Base-by-base conservation (phyloP, 1,140 invertebrate genomes). In the Laupala kohalensis region DNA sequence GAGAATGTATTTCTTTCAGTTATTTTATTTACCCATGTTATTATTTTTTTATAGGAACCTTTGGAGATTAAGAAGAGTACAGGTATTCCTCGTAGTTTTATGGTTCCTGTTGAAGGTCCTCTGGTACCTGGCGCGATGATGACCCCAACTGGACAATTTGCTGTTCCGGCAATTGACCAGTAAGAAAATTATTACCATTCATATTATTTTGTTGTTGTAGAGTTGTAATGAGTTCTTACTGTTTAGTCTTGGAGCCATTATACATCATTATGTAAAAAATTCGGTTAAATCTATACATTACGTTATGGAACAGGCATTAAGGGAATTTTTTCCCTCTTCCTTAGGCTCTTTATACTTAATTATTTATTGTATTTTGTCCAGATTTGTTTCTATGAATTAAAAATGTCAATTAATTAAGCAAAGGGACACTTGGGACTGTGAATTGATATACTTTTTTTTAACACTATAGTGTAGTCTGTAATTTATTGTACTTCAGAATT, bases 81-180 rank as follows among this genome's bases (percentile, higher is more conserved):
- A 72, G 97, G 97, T n/a, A 99, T 99, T 78, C 97, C 97, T 24
- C 85, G 92, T 72, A 96, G 95, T 84, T 97, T 98, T 83, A 94
- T 98, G 88, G 93, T 96, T 72, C 89, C 91, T 30, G 93, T 95
- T 5, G 92, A 95, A 77, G 92, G 94, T 70, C 93, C 93, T 63
- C 86, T 89, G 79, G 90, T 92, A 75, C 93, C 92, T 75, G 95
- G 95, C 69, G 95, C 95, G 64, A 91, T 97, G 87, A 90, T 96
- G 83, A 96, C 94, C n/a, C 90, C 92, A 69, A 90, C 89, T 74
- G 95, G 96, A 76, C 90, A 92, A 69, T 96, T 91, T 85, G 95
- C 94, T 76, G 92, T 97, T 53, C 94, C 93, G 68, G 90, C 89
- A 64, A 90, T 97, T 74, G 95, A 97, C 83, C 90, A 91, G 91